Conservation (phyloP, 2,888 invertebrate species). For the Alcis repandata region DNA sequence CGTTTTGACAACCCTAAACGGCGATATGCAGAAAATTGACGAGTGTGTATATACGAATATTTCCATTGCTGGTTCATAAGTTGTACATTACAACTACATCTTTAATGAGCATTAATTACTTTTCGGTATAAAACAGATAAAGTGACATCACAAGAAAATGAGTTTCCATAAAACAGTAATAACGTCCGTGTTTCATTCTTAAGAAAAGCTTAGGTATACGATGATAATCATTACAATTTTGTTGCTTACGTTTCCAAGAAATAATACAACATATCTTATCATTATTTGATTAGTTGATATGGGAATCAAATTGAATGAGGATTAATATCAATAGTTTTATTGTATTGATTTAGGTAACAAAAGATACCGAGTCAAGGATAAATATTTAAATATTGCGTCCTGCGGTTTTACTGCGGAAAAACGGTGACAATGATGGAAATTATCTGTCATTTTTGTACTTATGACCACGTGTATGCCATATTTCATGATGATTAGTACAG, state of each 20-base stretch:
- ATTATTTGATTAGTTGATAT: slow-evolving; percentile 20
- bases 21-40: slow-evolving; percentile 65
- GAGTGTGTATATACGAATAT: slow-evolving; percentile 3
- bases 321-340: slow-evolving; percentile 17
- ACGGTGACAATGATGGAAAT: no score
- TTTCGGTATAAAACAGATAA: no score
- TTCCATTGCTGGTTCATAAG: background rate
- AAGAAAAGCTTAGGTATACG: background rate
- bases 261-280: slow-evolving; percentile 13
- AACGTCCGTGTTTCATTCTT: background rate
- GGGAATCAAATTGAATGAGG: slow-evolving; percentile 12
- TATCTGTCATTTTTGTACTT: no score
- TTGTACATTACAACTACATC: no score
- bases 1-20: slow-evolving; percentile 76
- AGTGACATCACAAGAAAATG: no score
- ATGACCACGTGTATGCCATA: no score
- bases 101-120: no score
- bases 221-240: background rate
- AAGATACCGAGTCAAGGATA: background rate
- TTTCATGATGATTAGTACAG: no score
- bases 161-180: no score
- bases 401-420: no score
- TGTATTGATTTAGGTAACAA: slow-evolving; percentile 12
- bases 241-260: slow-evolving; percentile 15
- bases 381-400: no score